Percentiles rank a stretch among this genome's conserved stretches.
These are phyloP conservation scores for Hypomecis punctinalis DNA, from an alignment of 2,888 invertebrate genomes.

Conservation along the genomic window DNA sequence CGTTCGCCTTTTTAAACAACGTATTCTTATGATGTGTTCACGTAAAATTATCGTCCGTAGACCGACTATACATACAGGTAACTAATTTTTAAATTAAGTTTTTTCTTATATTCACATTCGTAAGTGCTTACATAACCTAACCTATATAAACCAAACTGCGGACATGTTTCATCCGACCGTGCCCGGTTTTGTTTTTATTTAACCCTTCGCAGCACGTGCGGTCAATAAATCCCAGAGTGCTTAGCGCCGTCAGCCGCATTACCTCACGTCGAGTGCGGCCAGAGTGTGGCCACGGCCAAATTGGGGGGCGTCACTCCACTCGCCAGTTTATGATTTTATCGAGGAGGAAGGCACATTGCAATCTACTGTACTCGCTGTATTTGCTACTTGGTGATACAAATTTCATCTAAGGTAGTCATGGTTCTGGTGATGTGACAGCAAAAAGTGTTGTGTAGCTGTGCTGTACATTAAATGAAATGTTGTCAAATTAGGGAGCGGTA, in stretches of 20 bases:
- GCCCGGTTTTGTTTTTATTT: constrained; percentile 32
- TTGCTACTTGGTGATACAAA: not conserved
- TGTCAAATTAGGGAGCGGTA: constrained; percentile 70
- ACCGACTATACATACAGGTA: too few relatives aligned
- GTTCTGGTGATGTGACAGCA: too few relatives aligned
- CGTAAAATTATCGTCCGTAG: too few relatives aligned
- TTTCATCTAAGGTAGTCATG: not conserved
- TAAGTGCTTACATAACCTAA: constrained; percentile 26
- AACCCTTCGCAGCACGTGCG: constrained; percentile 62
- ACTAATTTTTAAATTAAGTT: too few relatives aligned
- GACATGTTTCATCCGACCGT: constrained; percentile 20
- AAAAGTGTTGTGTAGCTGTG: too few relatives aligned
- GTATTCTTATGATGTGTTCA: too few relatives aligned
- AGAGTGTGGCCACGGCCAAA: constrained; percentile 50
- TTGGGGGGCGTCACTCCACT: constrained; percentile 65
- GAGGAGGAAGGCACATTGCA: not conserved
- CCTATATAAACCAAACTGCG: constrained; percentile 37
- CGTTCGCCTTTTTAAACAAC: too few relatives aligned
- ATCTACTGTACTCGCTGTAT: not conserved
- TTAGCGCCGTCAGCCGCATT: constrained; percentile 70
- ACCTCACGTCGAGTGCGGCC: constrained; percentile 51
- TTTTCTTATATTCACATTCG: too few relatives aligned
- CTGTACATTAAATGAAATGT: too few relatives aligned
- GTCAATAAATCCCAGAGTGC: constrained; percentile 77
- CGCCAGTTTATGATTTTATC: constrained; percentile 36